A percentile compares a stretch with the other conserved stretches of the same genome.
Evolutionary conservation across 2,113 vertebrate species (phyloP).

Genomic region (Cranoglanis bouderius): DNA sequence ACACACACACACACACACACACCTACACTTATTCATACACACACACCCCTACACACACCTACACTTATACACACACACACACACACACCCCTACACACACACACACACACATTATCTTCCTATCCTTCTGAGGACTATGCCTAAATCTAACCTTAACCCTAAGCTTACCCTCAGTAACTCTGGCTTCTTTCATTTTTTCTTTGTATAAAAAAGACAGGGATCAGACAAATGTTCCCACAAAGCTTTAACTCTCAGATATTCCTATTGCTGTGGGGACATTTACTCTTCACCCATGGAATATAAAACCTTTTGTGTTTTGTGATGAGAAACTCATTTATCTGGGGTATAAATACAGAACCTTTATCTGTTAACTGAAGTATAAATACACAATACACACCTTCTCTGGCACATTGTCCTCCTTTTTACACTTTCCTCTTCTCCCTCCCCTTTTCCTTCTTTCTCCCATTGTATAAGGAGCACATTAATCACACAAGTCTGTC

Average conservation of each 20-base stretch:
- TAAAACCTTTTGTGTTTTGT: not conserved
- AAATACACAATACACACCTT: constrained; percentile 25
- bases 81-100: no score
- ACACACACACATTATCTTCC: no score
- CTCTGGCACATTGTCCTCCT: constrained; percentile 11
- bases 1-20: no score
- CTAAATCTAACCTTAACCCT: no score
- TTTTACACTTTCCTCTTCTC: constrained; percentile 14
- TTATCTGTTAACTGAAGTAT: not conserved
- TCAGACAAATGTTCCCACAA: not conserved
- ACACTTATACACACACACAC: no score
- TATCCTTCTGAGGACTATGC: no score
- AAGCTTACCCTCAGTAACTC: not conserved
- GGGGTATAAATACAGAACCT: not conserved
- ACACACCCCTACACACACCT: no score
- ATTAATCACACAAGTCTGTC: constrained; percentile 42
- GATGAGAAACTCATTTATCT: not conserved
- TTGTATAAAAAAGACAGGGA: not conserved
- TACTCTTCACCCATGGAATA: not conserved
- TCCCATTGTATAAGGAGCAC: constrained; percentile 41
- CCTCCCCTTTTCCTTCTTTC: constrained; percentile 11
- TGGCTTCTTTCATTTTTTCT: not conserved
- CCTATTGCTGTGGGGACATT: not conserved
- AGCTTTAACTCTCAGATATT: not conserved
- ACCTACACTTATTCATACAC: no score